Percentiles rank a stretch among this genome's conserved stretches.
These are phyloP conservation scores for Leucania comma DNA, from an alignment of 2,888 invertebrate species.

Conservation along the genomic window DNA sequence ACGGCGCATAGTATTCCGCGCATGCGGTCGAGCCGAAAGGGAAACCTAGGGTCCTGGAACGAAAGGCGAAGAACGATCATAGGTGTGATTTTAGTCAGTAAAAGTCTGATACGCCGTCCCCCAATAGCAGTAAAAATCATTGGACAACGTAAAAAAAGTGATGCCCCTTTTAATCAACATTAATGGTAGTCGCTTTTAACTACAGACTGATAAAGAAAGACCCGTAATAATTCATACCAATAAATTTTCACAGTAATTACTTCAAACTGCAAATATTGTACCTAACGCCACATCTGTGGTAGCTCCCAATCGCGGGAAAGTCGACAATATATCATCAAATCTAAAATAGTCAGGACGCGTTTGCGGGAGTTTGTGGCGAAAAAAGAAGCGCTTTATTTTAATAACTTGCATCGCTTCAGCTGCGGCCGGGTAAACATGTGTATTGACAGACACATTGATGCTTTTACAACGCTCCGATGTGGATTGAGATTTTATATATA, in stretches of 20 bases:
- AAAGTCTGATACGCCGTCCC: too few relatives aligned
- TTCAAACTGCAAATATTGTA: slow-evolving; percentile 16
- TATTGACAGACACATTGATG: slow-evolving; percentile 56
- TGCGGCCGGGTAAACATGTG: slow-evolving; percentile 46
- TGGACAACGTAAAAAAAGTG: too few relatives aligned
- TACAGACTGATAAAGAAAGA: neutral
- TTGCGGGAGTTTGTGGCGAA: slow-evolving; percentile 85
- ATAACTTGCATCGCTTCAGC: slow-evolving; percentile 69
- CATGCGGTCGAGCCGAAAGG: too few relatives aligned
- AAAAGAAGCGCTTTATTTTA: slow-evolving; percentile 80
- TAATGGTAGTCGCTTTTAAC: neutral
- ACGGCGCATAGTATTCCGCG: too few relatives aligned
- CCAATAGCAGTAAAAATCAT: too few relatives aligned
- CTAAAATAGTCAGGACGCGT: slow-evolving; percentile 83
- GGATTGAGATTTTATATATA: slow-evolving; percentile 11
- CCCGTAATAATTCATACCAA: neutral
- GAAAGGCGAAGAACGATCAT: too few relatives aligned
- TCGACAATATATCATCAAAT: slow-evolving; percentile 84
- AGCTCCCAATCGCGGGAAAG: slow-evolving; percentile 69
- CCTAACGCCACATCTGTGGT: slow-evolving; percentile 58
- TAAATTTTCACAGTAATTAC: slow-evolving; percentile 34
- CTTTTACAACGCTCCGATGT: slow-evolving; percentile 9
- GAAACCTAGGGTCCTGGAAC: too few relatives aligned
- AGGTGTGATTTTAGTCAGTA: too few relatives aligned
- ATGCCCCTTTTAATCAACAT: neutral